Evolutionary conservation across 2,113 vertebrate species (phyloP).

Genomic region (Hydrochoerus hydrochaeris): DNA sequence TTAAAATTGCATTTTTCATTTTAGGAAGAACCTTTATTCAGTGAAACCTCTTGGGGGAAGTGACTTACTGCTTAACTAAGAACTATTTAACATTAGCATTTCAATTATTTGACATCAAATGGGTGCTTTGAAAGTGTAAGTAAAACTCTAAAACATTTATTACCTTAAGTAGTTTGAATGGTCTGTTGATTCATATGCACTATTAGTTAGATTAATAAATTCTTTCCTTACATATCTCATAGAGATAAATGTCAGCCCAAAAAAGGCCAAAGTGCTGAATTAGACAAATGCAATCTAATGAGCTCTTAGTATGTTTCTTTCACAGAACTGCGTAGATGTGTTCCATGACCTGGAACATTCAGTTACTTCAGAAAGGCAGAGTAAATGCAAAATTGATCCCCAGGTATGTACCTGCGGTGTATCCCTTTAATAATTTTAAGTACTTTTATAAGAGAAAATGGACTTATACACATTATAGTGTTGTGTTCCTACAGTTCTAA

Average conservation of each 20-base stretch:
- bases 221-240: not conserved
- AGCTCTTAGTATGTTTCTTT: not conserved
- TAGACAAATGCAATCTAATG: not conserved
- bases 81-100: conserved; percentile 53
- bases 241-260: not conserved
- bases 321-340: not conserved
- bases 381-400: not conserved
- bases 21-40: not conserved
- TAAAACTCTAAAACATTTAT: conserved; percentile 30
- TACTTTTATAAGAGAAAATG: not conserved
- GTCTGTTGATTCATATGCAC: not conserved
- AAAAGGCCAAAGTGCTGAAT: not conserved
- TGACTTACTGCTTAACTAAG: conserved; percentile 47
- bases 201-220: conserved; percentile 45
- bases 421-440: not conserved
- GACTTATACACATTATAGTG: not conserved
- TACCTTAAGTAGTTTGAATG: conserved; percentile 15
- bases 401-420: not conserved
- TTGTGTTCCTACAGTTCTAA: not conserved
- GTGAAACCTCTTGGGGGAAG: not conserved
- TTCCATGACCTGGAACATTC: too few relatives aligned
- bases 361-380: not conserved
- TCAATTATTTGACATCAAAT: conserved; percentile 55
- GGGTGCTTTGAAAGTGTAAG: not conserved
- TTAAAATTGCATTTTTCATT: not conserved